These are phyloP conservation scores for Ceratosolen solmsi DNA, from an alignment of 1,140 invertebrate genomes.

Conservation along the genomic window DNA sequence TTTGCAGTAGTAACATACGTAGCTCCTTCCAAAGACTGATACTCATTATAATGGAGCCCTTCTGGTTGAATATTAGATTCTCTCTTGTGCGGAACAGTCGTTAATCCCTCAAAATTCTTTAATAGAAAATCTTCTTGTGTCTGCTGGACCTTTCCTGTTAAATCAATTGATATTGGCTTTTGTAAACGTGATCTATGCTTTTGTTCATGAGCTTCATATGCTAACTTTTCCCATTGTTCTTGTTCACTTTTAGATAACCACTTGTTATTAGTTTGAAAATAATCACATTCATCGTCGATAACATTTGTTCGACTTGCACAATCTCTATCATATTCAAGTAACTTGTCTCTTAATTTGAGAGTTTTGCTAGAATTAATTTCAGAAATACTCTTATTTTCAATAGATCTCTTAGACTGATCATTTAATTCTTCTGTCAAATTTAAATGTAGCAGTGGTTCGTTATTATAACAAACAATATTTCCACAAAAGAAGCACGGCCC, in stretches of 20 bases:
- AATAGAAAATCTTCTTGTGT: conserved; percentile 64
- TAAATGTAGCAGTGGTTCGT: neutral
- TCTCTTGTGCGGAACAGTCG: no score
- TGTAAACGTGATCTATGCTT: conserved; percentile 81
- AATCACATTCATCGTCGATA: conserved; percentile 96
- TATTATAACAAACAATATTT: conserved; percentile 76
- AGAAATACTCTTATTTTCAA: conserved; percentile 36
- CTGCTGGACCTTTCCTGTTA: conserved; percentile 80
- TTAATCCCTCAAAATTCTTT: no score
- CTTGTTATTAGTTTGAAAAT: conserved; percentile 86
- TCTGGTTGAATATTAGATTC: no score
- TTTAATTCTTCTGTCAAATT: conserved; percentile 13
- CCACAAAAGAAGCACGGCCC: conserved; percentile 96
- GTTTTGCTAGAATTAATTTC: conserved; percentile 72
- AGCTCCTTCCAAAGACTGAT: conserved; percentile 8
- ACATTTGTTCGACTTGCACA: conserved; percentile 88
- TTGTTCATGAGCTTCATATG: conserved; percentile 79
- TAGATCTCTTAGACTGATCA: neutral
- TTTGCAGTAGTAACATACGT: conserved; percentile 16
- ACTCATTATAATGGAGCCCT: neutral
- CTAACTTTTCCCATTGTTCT: conserved; percentile 80
- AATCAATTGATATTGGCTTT: conserved; percentile 86
- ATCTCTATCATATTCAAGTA: conserved; percentile 49
- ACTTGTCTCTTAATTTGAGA: conserved; percentile 41
- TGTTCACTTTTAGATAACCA: conserved; percentile 86